A percentile compares a stretch with the other conserved stretches of the same genome.
Evolutionary conservation across 92 coral and sea anemone genomes (phyloP).

Genomic region (Isaurus tuberculatus): DNA sequence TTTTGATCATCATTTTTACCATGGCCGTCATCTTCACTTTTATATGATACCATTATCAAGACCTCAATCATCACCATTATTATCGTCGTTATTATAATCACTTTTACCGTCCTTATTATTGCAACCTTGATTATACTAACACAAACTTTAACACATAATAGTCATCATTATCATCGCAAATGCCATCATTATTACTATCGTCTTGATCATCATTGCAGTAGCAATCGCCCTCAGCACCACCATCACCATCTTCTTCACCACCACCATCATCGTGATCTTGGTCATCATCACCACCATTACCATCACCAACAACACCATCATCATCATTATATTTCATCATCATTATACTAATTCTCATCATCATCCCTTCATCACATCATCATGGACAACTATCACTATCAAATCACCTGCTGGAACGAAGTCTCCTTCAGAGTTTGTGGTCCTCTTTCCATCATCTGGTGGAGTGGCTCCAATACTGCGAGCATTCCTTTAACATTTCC

Average conservation of each 20-base stretch:
- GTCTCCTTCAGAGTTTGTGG: constrained; percentile 98
- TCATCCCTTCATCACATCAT: background rate
- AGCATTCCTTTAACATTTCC: constrained; percentile 99
- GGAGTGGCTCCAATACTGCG: constrained; percentile 93
- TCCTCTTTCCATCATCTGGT: constrained; percentile 99
- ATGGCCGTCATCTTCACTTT: too few relatives aligned
- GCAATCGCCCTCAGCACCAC: background rate
- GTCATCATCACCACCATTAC: background rate
- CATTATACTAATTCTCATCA: background rate
- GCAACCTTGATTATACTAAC: too few relatives aligned
- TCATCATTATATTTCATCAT: background rate
- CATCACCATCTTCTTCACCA: background rate
- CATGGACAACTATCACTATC: background rate
- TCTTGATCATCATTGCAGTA: background rate
- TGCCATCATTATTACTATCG: background rate
- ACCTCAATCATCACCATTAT: too few relatives aligned
- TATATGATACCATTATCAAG: too few relatives aligned
- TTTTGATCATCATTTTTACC: too few relatives aligned
- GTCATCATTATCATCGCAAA: too few relatives aligned
- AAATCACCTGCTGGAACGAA: constrained; percentile 86
- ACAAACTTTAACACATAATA: too few relatives aligned
- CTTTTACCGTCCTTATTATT: too few relatives aligned
- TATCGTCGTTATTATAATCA: too few relatives aligned
- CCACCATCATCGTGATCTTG: background rate
- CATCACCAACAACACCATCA: background rate